Evolutionary conservation across 2,113 vertebrate genomes (phyloP), one percentile per base, ranked within the genome.

Genomic region (Pipra filicauda): DNA sequence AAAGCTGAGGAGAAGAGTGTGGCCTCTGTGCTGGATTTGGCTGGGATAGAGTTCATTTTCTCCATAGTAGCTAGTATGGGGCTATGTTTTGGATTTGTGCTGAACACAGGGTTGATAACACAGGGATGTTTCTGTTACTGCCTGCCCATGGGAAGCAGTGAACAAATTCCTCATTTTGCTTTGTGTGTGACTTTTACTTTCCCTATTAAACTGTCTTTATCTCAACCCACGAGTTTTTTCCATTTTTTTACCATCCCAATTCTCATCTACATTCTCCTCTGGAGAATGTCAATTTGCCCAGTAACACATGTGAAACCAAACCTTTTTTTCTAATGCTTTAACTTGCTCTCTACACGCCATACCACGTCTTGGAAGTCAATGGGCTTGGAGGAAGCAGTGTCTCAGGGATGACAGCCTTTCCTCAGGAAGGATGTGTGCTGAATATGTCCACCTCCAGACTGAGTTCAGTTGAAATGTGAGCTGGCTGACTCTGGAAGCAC

Each of bases 321-420:
- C 5, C 8, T 43, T 4, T 46, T 76, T 91, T 89, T 31, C 70
- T 72, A 55, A 69, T 30, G 3, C 5, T 91, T 85, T 73, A 52
- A 66, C 12, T 71, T 35, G 10, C 8, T 59, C 12, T 59, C 23
- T 49, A 22, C 12, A 6, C 22, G 64, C 15, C 33, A 54, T 0
- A 0, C 18, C 52, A 35, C 0, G 0, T 39, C 24, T 89, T 81
- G 41, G 30, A 83, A 82, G 35, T 37, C 30, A 61, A 20, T 1
- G 6, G 35, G 9, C 27, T 75, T 28, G n/a, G 12, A 75, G 62
- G 58, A 72, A 82, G 35, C 15, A 33, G 49, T 44, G 20, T 39
- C 35, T 75, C 33, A 64, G 71, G 6, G 46, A 26, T 4, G 6
- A 62, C 37, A 82, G 31, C 33, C 27, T 65, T 67, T 74, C 26